Base-by-base conservation (phyloP, 2,888 invertebrate species). In the Euplagia quadripunctaria region DNA sequence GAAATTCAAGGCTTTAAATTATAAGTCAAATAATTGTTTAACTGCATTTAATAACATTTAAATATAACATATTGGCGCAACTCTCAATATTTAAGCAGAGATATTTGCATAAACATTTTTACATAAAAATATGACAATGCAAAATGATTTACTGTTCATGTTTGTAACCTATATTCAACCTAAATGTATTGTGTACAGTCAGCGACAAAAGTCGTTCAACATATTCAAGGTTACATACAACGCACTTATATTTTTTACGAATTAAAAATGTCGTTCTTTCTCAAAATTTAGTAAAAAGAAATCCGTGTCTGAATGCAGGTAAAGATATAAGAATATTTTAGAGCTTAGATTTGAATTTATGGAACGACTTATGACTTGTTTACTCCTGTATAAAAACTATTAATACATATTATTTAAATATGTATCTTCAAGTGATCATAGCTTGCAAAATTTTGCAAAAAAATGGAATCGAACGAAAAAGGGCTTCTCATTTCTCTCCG, bases 41-140 rank as follows among this genome's bases (percentile, higher is more conserved):
- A n/a, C 17, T 11, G 20, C 11, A 58, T 68, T 61, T 68, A 68
- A 61, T 68, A 61, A 20, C 31, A 68, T 16, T 41, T 17, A 52
- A 58, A 20, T n/a, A 43, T 52, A 68, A 46, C 66, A 66, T 68
- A 58, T 16, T 58, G 41, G 1, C 12, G 14, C 20, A 58, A 68
- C 43, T 58, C 20, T 58, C 20, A 16, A 43, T 6, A n/a, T 20
- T 11, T 42, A 46, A 43, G 46, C n/a, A 61, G 16, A 61, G 31
- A 46, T 17, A 4, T 17, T 31, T 31, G 6, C 12, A 46, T 16
- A 16, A 58, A 52, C 11, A 67, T 42, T 41, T 51, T 41, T 52
- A 42, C 51, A 49, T 49, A 20, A 20, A 49, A 66, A 4, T 49
- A 49, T 66, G 1, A 67, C 41, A 52, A 67, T 51, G 17, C 14